Conservation (phyloP, 2,113 vertebrate species). For the Aegithalos caudatus region DNA sequence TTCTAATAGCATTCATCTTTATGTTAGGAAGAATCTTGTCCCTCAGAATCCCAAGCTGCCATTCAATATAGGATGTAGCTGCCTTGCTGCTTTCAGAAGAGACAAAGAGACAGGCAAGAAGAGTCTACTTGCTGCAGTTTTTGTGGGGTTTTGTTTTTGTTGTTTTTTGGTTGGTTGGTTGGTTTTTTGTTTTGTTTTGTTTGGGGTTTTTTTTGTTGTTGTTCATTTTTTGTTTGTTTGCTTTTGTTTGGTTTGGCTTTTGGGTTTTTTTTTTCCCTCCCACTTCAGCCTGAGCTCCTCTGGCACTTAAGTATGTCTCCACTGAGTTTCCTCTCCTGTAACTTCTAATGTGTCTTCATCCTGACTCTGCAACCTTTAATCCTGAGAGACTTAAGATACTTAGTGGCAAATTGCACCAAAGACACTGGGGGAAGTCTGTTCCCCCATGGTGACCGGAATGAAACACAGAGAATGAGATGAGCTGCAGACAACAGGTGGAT, state of each 20-base stretch:
- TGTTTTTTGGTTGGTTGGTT: too few species aligned
- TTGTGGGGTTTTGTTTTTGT: background rate
- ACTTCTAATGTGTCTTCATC: background rate
- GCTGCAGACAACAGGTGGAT: background rate
- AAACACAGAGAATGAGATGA: background rate
- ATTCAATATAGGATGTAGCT: background rate
- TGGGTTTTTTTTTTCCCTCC: background rate
- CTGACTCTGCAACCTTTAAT: background rate
- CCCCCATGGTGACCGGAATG: background rate
- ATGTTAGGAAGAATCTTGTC: background rate
- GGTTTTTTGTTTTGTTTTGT: too few species aligned
- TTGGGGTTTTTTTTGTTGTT: background rate
- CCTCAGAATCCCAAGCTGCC: background rate
- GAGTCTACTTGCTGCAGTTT: background rate
- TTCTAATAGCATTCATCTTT: background rate
- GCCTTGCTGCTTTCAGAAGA: background rate
- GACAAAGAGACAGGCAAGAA: background rate
- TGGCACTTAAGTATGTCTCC: background rate
- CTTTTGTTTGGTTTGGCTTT: too few species aligned
- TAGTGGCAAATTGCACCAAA: background rate
- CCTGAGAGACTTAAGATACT: background rate
- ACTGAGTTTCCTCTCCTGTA: background rate
- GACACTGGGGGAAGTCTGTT: background rate
- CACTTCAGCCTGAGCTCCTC: background rate
- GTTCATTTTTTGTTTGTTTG: background rate